phyloP scores from a whole-genome alignment of 1,140 invertebrate species.

The Drosophila navojoa region DNA sequence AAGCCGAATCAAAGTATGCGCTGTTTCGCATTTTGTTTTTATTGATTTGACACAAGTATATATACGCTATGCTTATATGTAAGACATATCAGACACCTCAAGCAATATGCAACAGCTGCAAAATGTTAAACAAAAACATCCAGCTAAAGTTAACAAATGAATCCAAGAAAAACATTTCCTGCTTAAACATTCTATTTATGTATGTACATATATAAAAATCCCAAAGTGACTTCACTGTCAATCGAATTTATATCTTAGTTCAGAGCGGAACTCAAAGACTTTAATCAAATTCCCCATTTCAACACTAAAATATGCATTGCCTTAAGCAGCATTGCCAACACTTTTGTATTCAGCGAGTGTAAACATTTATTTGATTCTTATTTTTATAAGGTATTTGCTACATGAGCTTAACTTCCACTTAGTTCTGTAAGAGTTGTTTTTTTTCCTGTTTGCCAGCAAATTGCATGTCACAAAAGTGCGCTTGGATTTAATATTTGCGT shows the following conservation, averaged over 20 bases:
- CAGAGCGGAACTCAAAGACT: background rate
- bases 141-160: too few relatives aligned
- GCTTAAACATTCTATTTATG: background rate
- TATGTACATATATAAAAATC: too few relatives aligned
- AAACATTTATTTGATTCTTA: background rate
- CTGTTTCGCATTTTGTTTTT: slow-evolving; percentile 30
- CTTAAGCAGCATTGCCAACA: too few relatives aligned
- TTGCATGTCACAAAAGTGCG: slow-evolving; percentile 41
- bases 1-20: slow-evolving; percentile 34
- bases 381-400: slow-evolving; percentile 20
- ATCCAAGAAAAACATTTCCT: too few relatives aligned
- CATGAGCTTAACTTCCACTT: background rate
- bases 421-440: background rate
- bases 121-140: too few relatives aligned
- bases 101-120: background rate
- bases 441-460: slow-evolving; percentile 50
- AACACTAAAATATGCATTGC: too few relatives aligned
- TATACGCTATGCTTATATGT: background rate
- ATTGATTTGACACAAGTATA: slow-evolving; percentile 41
- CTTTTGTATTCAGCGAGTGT: too few relatives aligned
- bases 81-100: background rate
- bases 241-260: too few relatives aligned
- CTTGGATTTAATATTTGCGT: slow-evolving; percentile 1
- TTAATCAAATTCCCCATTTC: too few relatives aligned
- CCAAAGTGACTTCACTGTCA: background rate